phyloP scores from a whole-genome alignment of 92 coral and sea anemone genomes.

The Zoanthus sansibaricus region DNA sequence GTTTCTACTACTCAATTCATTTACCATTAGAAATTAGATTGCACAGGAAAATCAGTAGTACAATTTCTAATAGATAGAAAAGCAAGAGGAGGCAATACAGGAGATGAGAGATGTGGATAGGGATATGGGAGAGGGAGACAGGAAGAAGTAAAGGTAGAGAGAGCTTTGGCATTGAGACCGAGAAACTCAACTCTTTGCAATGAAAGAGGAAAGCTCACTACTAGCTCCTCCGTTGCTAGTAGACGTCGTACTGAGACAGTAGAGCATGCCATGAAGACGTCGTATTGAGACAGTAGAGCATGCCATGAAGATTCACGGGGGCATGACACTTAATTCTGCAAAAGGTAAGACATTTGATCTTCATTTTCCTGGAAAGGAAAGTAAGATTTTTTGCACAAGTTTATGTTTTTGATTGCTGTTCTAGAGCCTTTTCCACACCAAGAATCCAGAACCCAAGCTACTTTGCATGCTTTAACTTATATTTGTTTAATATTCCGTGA shows the following conservation, averaged over 20 bases:
- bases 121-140: background rate
- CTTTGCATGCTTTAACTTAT: conserved; percentile 51
- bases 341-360: conserved; percentile 1
- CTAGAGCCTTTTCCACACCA: conserved; percentile 25
- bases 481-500: conserved; percentile 52
- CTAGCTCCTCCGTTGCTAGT: conserved; percentile 1
- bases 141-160: background rate
- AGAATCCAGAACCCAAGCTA: conserved; percentile 41
- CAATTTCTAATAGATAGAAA: background rate
- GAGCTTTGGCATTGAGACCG: background rate
- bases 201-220: background rate
- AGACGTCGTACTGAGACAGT: conserved; percentile 7
- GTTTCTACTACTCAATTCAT: too few relatives aligned
- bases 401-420: conserved; percentile 6
- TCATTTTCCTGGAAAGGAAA: background rate
- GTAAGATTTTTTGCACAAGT: background rate
- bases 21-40: background rate
- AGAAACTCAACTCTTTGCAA: background rate
- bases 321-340: conserved; percentile 20
- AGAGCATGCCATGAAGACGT: conserved; percentile 37
- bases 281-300: conserved; percentile 33
- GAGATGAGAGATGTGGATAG: conserved; percentile 9
- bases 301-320: conserved; percentile 59
- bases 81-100: background rate
- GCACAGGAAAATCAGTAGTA: background rate